phyloP scores from a whole-genome alignment of 2,113 vertebrate genomes.

The Actenoides lindsayi region DNA sequence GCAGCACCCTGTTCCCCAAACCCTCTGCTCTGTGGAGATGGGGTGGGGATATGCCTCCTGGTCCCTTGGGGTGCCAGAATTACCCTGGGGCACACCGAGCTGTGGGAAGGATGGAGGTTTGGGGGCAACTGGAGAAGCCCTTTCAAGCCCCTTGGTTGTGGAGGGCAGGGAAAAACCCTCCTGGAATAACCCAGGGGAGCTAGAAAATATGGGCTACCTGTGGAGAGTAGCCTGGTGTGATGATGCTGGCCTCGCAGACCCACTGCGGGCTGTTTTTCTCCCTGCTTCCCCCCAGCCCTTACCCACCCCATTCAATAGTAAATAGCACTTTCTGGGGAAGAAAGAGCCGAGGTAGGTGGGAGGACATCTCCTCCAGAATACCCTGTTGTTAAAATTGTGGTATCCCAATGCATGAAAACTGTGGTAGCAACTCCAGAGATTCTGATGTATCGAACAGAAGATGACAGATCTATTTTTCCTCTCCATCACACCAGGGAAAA shows the following conservation, averaged over 20 bases:
- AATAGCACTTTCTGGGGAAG: background rate
- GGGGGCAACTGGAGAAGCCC: background rate
- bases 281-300: fast-evolving
- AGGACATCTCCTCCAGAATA: background rate
- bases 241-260: fast-evolving
- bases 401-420: background rate
- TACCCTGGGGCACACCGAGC: fast-evolving
- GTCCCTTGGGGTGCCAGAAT: fast-evolving
- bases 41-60: background rate
- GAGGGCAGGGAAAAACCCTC: background rate
- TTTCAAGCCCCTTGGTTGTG: background rate
- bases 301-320: fast-evolving
- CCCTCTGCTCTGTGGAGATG: fast-evolving
- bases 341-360: background rate
- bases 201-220: background rate
- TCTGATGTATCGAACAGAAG: background rate
- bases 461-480: background rate
- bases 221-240: fast-evolving
- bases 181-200: background rate
- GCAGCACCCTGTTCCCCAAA: background rate
- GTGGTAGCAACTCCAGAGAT: background rate
- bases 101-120: background rate
- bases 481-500: background rate
- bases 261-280: background rate
- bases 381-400: background rate